phyloP scores from a whole-genome alignment of 2,797 vertebrate species.

The Hylomyscus alleni region DNA sequence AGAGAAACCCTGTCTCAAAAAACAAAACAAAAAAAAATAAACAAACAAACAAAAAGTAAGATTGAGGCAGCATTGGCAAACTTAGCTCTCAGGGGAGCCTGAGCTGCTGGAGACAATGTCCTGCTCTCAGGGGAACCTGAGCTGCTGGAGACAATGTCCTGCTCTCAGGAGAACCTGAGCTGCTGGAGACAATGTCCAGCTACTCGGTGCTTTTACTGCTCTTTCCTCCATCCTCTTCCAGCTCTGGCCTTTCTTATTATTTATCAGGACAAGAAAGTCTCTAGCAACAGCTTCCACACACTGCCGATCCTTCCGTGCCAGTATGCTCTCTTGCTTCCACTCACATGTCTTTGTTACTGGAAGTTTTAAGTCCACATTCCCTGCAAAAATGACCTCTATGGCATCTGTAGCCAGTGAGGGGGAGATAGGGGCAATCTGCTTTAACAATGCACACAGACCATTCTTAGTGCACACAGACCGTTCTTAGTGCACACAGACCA shows the following conservation, averaged over 20 bases:
- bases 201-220: not conserved
- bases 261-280: not conserved
- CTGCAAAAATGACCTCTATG: not conserved
- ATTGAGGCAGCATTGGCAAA: not conserved
- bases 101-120: not conserved
- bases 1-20: no score
- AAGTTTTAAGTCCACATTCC: conserved; percentile 15
- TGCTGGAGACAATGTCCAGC: not conserved
- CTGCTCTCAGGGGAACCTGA: not conserved
- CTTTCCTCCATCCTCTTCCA: not conserved
- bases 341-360: not conserved
- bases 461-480: not conserved
- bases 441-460: not conserved
- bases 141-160: not conserved
- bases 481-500: not conserved
- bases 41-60: not conserved
- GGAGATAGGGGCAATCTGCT: not conserved
- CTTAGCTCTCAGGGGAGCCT: not conserved
- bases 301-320: not conserved
- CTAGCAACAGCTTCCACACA: not conserved
- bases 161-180: conserved; percentile 1
- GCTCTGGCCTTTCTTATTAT: not conserved
- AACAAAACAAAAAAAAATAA: no score
- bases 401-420: not conserved
- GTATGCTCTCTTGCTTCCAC: not conserved